Evolutionary conservation across 2,113 vertebrate species (phyloP).

Genomic region (Pica pica): DNA sequence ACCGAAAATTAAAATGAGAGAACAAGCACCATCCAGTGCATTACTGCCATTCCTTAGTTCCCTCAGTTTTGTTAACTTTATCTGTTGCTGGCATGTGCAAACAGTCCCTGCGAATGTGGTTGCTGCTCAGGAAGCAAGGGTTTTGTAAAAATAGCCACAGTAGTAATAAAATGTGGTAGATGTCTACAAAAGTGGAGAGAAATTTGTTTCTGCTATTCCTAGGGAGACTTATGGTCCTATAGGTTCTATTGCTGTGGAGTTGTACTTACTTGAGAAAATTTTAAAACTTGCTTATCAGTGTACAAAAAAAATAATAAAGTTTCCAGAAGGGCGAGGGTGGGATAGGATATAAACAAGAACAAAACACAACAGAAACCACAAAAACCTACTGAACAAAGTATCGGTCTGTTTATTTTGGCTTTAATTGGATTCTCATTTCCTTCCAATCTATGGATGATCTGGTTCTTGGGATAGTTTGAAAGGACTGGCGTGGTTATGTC

Average conservation of each 20-base stretch:
- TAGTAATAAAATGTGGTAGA: not conserved
- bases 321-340: not conserved
- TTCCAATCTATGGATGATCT: not conserved
- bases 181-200: not conserved
- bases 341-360: not conserved
- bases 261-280: not conserved
- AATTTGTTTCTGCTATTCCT: not conserved
- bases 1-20: not conserved
- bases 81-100: slow-evolving; percentile 8
- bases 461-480: not conserved
- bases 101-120: slow-evolving; percentile 1
- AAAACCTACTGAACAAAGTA: not conserved
- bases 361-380: not conserved
- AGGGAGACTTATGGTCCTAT: not conserved
- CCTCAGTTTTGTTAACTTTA: not conserved
- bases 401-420: not conserved
- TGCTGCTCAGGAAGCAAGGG: slow-evolving; percentile 18
- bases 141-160: slow-evolving; percentile 2
- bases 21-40: not conserved
- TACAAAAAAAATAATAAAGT: not conserved
- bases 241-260: rapidly evolving
- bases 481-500: not conserved
- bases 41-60: not conserved
- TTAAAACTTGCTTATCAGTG: not conserved
- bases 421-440: not conserved